Conservation (phyloP, 1,140 invertebrate genomes). For the Pomacea maculata region DNA sequence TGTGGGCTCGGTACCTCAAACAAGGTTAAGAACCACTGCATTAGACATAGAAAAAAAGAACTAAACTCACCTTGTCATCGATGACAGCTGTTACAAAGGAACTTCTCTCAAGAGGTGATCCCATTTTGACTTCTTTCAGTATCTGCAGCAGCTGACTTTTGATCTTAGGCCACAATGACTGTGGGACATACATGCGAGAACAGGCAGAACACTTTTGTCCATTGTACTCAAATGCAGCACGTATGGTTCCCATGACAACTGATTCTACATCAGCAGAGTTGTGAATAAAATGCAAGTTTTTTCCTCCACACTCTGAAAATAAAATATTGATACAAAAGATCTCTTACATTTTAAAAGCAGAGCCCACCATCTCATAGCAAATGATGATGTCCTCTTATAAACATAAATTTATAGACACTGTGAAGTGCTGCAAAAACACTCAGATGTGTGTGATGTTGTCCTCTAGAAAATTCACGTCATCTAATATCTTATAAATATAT, state of each 20-base stretch:
- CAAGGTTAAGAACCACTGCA: too few species aligned
- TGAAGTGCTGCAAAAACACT: too few species aligned
- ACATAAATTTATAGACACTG: too few species aligned
- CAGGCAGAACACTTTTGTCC: conserved; percentile 99
- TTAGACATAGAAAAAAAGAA: too few species aligned
- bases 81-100: conserved; percentile 95
- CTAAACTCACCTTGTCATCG: conserved; percentile 76
- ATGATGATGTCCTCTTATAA: too few species aligned
- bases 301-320: conserved; percentile 90
- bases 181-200: conserved; percentile 93
- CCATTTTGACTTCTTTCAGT: conserved; percentile 76
- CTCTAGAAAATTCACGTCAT: too few species aligned
- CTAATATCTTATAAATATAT: too few species aligned
- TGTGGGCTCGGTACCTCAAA: too few species aligned
- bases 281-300: conserved; percentile 99
- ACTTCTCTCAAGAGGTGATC: conserved; percentile 84
- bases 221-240: conserved; percentile 91
- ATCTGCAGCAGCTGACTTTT: conserved; percentile 60
- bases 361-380: too few species aligned
- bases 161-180: conserved; percentile 86
- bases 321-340: conserved; percentile 12
- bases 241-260: conserved; percentile 86
- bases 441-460: too few species aligned
- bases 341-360: background rate
- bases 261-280: conserved; percentile 85